Evolutionary conservation across 92 coral and sea anemone species (phyloP), one percentile per base, ranked within the genome.

Genomic region (Ricordea florida): DNA sequence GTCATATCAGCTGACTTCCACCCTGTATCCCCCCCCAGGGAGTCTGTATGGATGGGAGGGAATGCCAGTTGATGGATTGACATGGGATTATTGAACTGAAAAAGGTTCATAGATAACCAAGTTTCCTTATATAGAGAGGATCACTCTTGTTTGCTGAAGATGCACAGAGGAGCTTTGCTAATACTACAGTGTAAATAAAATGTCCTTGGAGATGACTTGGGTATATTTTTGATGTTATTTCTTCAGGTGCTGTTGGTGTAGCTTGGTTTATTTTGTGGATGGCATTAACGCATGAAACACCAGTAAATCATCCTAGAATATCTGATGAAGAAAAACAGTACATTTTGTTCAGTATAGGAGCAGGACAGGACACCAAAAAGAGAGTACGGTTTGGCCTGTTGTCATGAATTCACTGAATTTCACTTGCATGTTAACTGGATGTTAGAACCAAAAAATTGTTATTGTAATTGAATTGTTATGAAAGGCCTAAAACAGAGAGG

Each of bases 241-340:
- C 16, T 58, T 1, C 28, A 94, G 98, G 98, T 37, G 55, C 69
- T 22, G 40, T 85, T 2, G 98, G 98, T 23, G 62, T 92, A 22
- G 22, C 88, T 9, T 94, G 98, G 98, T 85, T 85, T 68, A 52
- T 92, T 30, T 56, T 70, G 9, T 94, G 98, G 98, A 93, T 85
- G 76, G 22, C 41, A 5, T 27, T 88, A 1, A 82, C 76, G 11
- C 48, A 85, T 29, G 82, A 94, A 16, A 91, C 86, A 42, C 98
- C 98, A 0, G 82, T 90, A 22, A 83, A 81, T 23, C 97, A 94
- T 24, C 98, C 98, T 7, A 78, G 90, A 29, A 94, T 94, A 88
- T 92, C 98, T 5, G 18, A 28, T 33, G 81, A 81, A 32, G 98
- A 94, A 50, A 86, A 69, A 41, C 81, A 78, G 3, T 91, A 88